Conservation (phyloP, 2,113 vertebrate species). For the Chrysemys picta region DNA sequence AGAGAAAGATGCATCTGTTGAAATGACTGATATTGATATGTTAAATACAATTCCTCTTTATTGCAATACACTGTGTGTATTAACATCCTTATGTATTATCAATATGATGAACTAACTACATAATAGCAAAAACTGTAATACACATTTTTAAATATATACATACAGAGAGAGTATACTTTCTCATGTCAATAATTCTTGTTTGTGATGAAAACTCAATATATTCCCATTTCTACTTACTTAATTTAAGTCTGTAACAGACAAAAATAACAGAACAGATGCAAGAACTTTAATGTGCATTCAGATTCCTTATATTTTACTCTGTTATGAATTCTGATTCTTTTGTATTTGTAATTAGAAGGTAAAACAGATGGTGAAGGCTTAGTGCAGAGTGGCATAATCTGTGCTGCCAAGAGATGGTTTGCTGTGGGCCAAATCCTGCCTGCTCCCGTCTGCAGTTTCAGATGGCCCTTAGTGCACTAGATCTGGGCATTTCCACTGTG, state of each 20-base stretch:
- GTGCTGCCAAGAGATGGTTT: conserved; percentile 25
- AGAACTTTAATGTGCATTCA: conserved; percentile 57
- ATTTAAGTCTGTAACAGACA: background rate
- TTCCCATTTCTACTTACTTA: background rate
- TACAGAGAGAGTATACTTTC: background rate
- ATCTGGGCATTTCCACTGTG: background rate
- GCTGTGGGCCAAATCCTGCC: background rate
- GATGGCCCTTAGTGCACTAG: background rate
- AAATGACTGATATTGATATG: background rate
- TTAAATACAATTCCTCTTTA: background rate
- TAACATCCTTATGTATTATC: background rate
- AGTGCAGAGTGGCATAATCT: conserved; percentile 50
- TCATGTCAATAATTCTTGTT: conserved; percentile 12
- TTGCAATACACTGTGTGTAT: background rate
- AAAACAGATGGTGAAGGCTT: conserved; percentile 64
- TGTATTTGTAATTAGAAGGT: conserved; percentile 63
- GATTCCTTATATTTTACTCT: conserved; percentile 57
- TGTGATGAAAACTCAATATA: conserved; percentile 22
- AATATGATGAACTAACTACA: background rate
- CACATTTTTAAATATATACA: background rate
- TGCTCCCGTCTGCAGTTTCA: background rate
- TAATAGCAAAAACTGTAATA: background rate
- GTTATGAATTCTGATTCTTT: conserved; percentile 57
- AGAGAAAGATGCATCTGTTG: background rate
- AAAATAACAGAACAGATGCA: conserved; percentile 48